Base-by-base conservation (phyloP, 2,113 vertebrate genomes). In the Gulo gulo region DNA sequence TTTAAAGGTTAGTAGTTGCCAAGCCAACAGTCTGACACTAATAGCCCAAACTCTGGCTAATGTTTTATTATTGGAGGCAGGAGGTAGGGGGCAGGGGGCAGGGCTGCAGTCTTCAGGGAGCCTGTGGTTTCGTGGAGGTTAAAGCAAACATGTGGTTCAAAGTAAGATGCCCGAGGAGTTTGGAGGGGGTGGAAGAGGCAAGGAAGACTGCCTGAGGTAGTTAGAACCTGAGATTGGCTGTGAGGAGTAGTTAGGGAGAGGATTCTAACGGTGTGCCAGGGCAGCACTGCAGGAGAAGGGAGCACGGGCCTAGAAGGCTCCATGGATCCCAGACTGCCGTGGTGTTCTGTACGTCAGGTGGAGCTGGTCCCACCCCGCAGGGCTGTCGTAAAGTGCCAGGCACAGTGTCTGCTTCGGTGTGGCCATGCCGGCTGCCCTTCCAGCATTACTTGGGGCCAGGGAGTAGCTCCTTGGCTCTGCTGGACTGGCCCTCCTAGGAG, bases 361-460 rank as follows among this genome's bases (percentile, higher is more conserved):
- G 45, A 39, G 50, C 6, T 9, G 0, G 18, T 31, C 14, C n/a
- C 4, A 8, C 36, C 47, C 47, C 1, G 10, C 31, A 7, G 15
- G 31, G 45, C 8, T 42, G 29, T 23, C 26, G 20, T 15, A 3
- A 55, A 31, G 7, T 42, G n/a, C n/a, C 47, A 36, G 12, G 55
- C 74, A 34, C 1, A 0, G 34, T 21, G 45, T 39, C 87, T 20
- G 5, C 31, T 73, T 73, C 18, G n/a, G 61, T 71, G 6, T 42
- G 6, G 6, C 6, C 1, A 34, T 0, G 6, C 20, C 13, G 0
- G 21, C 36, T 7, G 24, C 31, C 7, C 34, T 21, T n/a, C 11
- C 3, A 6, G 69, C 9, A 18, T 45, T 74, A 0, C 5, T 21
- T 31, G 20, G 11, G 52, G 20, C 20, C 10, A 14, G 69, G 45